Conservation (phyloP, 2,797 vertebrate species). For the Myotis pilosus region DNA sequence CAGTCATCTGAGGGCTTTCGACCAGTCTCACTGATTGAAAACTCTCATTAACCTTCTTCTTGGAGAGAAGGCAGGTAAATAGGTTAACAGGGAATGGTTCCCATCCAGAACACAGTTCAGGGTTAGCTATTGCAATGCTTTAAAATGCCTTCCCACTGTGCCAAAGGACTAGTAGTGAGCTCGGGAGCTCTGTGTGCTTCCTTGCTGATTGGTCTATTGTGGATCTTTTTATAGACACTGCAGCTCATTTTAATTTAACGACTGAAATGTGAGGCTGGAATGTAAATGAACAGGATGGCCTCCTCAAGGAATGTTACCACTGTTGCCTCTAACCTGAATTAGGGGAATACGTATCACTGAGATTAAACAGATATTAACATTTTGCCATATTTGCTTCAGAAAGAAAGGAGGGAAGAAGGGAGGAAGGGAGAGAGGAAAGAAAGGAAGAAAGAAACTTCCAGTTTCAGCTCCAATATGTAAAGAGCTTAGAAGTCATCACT, state of each 20-base stretch:
- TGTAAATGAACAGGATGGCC: neutral
- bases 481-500: neutral
- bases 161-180: neutral
- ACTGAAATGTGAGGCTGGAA: neutral
- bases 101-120: neutral
- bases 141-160: neutral
- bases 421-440: too few species aligned
- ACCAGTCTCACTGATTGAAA: neutral
- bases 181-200: neutral
- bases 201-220: neutral
- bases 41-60: neutral
- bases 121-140: neutral
- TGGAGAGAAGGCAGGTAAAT: neutral
- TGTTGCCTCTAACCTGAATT: neutral
- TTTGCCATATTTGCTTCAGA: neutral
- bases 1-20: neutral
- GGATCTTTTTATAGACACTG: neutral
- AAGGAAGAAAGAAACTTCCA: neutral
- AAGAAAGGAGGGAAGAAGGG: neutral
- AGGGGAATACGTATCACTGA: neutral
- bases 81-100: neutral
- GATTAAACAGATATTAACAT: neutral
- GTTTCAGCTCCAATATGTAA: neutral
- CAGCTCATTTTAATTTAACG: slow-evolving; percentile 12
- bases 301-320: neutral